Conservation (phyloP, 1,140 invertebrate genomes). For the Drosophila novamexicana region DNA sequence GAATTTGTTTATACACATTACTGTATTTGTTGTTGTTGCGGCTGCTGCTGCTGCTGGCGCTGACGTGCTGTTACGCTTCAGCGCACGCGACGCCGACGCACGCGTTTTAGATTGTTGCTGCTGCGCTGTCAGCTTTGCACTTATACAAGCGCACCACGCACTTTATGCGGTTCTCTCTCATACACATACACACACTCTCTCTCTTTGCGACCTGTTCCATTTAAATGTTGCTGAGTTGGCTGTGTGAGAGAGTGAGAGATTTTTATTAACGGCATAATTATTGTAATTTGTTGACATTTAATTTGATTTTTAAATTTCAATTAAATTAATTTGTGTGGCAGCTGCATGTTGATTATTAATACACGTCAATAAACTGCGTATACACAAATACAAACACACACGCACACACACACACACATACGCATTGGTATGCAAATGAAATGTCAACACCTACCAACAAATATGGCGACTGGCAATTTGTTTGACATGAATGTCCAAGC, state of each 20-base stretch:
- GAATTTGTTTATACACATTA: conserved; percentile 74
- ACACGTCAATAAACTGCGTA: conserved; percentile 61
- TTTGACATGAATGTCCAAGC: conserved; percentile 61
- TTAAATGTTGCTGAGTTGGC: conserved; percentile 54
- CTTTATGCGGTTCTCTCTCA: conserved; percentile 11
- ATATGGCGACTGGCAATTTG: conserved; percentile 58
- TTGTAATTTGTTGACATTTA: conserved; percentile 80
- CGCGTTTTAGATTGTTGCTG: conserved; percentile 48
- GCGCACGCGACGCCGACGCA: conserved; percentile 62
- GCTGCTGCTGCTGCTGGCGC: conserved; percentile 28
- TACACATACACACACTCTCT: background rate
- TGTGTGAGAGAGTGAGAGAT: background rate
- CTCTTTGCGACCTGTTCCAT: conserved; percentile 39
- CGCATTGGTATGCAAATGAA: conserved; percentile 57
- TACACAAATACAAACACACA: conserved; percentile 19
- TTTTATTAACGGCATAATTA: conserved; percentile 69
- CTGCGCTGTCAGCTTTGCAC: conserved; percentile 54
- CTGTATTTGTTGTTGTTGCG: conserved; percentile 29
- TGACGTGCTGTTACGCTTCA: conserved; percentile 60
- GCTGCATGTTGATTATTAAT: conserved; percentile 76
- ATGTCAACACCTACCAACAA: conserved; percentile 64
- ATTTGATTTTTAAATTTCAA: conserved; percentile 78
- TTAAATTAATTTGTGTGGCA: conserved; percentile 76
- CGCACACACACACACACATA: conserved; percentile 16
- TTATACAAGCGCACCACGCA: conserved; percentile 67